These are phyloP conservation scores for Entomobrya proxima DNA, from an alignment of 2,888 invertebrate genomes.

Conservation along the genomic window DNA sequence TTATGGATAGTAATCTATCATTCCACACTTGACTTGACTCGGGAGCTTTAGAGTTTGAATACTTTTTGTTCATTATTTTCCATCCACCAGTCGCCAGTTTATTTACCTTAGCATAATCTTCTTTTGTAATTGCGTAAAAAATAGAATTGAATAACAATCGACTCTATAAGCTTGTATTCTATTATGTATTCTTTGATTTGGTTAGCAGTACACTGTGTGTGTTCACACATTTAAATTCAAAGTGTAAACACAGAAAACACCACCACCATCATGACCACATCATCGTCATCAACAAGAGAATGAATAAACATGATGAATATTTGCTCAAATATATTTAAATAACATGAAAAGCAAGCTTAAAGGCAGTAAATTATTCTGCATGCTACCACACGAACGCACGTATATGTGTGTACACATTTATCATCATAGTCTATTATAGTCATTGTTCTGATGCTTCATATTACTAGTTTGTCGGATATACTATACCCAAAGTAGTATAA, in stretches of 20 bases:
- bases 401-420: no score
- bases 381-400: no score
- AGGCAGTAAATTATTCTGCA: no score
- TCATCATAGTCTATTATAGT: no score
- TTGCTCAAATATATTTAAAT: neutral
- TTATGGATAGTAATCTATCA: constrained; percentile 12
- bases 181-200: neutral
- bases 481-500: no score
- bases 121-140: no score
- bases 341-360: neutral
- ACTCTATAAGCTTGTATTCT: neutral
- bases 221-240: constrained; percentile 28
- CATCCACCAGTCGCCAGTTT: neutral
- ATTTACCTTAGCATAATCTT: constrained; percentile 3
- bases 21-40: neutral
- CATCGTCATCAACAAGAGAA: constrained; percentile 5
- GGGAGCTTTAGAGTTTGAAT: neutral
- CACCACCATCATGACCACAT: neutral
- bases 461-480: no score
- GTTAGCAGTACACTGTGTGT: neutral
- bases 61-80: neutral
- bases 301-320: constrained; percentile 26
- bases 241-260: neutral
- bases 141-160: constrained; percentile 30
- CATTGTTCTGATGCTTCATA: no score